Evolutionary conservation across 2,888 invertebrate species (phyloP).

Genomic region (Amphimallon solstitiale): DNA sequence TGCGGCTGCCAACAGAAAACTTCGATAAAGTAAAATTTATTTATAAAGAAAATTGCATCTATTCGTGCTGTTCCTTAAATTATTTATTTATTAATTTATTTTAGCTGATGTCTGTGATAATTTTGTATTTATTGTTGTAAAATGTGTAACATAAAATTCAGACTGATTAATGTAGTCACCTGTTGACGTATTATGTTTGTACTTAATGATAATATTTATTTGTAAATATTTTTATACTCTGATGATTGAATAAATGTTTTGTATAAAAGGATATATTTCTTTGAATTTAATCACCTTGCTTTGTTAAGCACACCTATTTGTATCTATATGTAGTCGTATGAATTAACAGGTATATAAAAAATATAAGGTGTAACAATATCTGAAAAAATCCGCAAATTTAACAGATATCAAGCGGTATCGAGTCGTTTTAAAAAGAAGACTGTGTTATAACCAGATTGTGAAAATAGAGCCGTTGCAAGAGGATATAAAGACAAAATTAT

Average conservation of each 20-base stretch:
- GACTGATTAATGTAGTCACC: neutral
- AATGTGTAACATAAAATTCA: slow-evolving; percentile 7
- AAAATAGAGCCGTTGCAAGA: too few species aligned
- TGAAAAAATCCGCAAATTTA: too few species aligned
- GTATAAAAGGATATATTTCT: neutral
- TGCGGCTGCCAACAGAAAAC: slow-evolving; percentile 1
- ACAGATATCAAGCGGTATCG: too few species aligned
- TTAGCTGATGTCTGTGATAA: slow-evolving; percentile 1
- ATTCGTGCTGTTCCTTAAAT: neutral
- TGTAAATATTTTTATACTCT: slow-evolving; percentile 19
- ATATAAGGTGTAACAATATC: too few species aligned
- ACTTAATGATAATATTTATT: neutral
- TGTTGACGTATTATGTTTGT: neutral
- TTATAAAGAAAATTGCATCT: neutral
- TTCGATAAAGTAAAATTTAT: slow-evolving; percentile 11
- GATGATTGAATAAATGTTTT: slow-evolving; percentile 7
- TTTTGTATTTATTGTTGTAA: slow-evolving; percentile 13
- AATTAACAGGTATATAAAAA: too few species aligned
- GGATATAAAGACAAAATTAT: too few species aligned
- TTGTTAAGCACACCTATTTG: too few species aligned
- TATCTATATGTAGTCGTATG: too few species aligned
- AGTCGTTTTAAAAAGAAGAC: too few species aligned
- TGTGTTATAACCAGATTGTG: too few species aligned
- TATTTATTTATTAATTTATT: slow-evolving; percentile 30
- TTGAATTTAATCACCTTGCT: neutral